A percentile compares a stretch with the other conserved stretches of the same genome.
phyloP scores from a whole-genome alignment of 2,113 vertebrate species.

The Malurus elegans region DNA sequence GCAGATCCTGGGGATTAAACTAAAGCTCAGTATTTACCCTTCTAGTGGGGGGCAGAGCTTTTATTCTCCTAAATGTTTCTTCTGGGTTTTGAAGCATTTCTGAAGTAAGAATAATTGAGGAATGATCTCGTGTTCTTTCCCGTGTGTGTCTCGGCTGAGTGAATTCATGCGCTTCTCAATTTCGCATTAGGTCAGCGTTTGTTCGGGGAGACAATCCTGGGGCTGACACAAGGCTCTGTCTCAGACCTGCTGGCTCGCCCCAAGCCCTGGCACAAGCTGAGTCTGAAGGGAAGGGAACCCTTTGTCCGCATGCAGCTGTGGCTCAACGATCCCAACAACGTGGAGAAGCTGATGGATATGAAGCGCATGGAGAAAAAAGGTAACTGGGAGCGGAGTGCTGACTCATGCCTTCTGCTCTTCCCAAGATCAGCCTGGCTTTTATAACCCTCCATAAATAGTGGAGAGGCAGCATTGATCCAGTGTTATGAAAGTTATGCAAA shows the following conservation, averaged over 20 bases:
- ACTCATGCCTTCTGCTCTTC: neutral
- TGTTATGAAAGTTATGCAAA: neutral
- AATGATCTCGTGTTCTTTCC: neutral
- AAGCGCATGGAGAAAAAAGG: constrained; percentile 97
- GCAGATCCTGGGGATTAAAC: constrained; percentile 22
- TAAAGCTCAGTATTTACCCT: constrained; percentile 2
- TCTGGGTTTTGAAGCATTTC: neutral
- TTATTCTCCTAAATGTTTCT: neutral
- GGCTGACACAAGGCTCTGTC: constrained; percentile 96
- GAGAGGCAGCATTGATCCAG: neutral
- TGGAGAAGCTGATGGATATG: constrained; percentile 97
- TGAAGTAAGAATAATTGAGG: constrained; percentile 14
- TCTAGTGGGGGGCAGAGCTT: neutral
- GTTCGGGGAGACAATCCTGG: constrained; percentile 96
- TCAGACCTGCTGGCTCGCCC: constrained; percentile 96
- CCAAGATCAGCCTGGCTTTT: neutral
- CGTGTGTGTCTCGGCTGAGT: neutral
- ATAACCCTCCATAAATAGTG: neutral
- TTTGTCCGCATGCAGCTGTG: constrained; percentile 95
- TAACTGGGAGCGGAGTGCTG: constrained; percentile 33
- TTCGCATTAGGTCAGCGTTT: constrained; percentile 88
- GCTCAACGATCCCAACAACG: constrained; percentile 94
- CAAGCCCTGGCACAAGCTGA: constrained; percentile 98
- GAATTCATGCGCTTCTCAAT: constrained; percentile 22
- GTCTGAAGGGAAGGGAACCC: constrained; percentile 90